phyloP scores from a whole-genome alignment of 2,797 vertebrate species.

The Megalops cyprinoides region DNA sequence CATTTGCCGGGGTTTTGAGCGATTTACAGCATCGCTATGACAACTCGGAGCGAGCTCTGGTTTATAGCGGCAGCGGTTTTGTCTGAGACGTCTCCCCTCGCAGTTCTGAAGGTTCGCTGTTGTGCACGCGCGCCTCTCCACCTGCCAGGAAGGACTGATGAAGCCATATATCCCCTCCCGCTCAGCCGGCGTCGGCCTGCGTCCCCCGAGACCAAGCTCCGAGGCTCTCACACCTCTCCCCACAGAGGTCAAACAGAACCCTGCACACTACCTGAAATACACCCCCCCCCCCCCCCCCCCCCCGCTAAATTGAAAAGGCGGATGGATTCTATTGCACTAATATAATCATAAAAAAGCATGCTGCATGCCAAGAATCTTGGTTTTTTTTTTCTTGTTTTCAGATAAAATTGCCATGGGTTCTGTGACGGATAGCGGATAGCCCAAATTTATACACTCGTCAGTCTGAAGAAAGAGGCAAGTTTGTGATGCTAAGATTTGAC shows the following conservation, averaged over 20 bases:
- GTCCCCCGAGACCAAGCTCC: not conserved
- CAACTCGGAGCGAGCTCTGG: slow-evolving; percentile 22
- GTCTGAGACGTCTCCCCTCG: not conserved
- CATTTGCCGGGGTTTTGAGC: not conserved
- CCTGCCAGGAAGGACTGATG: not conserved
- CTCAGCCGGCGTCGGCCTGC: not conserved
- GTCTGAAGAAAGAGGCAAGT: not conserved
- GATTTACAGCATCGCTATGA: slow-evolving; percentile 13
- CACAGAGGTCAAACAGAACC: slow-evolving; percentile 17
- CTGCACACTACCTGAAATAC: not conserved
- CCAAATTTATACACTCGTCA: too few species aligned
- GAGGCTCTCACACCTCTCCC: not conserved
- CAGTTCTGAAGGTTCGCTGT: too few species aligned
- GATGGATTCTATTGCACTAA: not conserved
- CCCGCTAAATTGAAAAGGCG: not conserved
- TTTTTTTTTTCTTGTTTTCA: too few species aligned
- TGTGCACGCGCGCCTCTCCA: not conserved
- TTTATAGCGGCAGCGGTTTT: not conserved
- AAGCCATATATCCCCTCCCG: not conserved
- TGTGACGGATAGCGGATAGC: too few species aligned
- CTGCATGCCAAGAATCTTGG: not conserved
- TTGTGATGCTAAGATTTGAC: not conserved
- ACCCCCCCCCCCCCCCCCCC: not conserved
- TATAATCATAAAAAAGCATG: not conserved
- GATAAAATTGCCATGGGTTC: not conserved